These are phyloP conservation scores for Hemithea aestivaria DNA, from an alignment of 2,888 invertebrate genomes.

Conservation along the genomic window DNA sequence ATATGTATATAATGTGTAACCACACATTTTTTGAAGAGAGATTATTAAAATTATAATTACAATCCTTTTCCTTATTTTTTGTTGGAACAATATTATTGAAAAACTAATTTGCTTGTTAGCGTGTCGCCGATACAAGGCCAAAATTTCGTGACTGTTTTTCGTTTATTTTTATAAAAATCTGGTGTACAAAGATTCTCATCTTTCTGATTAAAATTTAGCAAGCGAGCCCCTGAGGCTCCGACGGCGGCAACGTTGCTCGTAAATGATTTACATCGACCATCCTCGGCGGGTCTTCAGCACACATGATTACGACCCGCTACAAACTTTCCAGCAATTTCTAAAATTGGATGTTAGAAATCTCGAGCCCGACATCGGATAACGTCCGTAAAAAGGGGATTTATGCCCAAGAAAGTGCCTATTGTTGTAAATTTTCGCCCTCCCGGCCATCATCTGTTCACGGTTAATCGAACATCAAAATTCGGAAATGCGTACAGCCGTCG, in stretches of 20 bases:
- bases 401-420: slow-evolving; percentile 43
- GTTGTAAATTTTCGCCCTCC: slow-evolving; percentile 46
- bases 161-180: neutral
- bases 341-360: slow-evolving; percentile 29
- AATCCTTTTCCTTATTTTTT: too few species aligned
- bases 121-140: too few species aligned
- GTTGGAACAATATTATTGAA: too few species aligned
- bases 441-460: slow-evolving; percentile 42
- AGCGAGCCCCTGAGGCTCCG: neutral
- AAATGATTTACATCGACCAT: slow-evolving; percentile 22
- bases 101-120: too few species aligned
- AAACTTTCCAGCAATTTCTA: slow-evolving; percentile 28
- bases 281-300: slow-evolving; percentile 17
- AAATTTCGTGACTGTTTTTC: too few species aligned
- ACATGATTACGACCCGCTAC: slow-evolving; percentile 26
- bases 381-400: slow-evolving; percentile 33
- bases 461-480: slow-evolving; percentile 51
- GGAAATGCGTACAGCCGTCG: slow-evolving; percentile 53
- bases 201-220: neutral
- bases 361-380: slow-evolving; percentile 27
- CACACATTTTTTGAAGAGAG: too few species aligned
- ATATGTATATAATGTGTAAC: too few species aligned
- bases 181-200: neutral
- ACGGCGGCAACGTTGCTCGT: slow-evolving; percentile 11
- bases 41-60: too few species aligned